phyloP scores from a whole-genome alignment of 2,113 vertebrate species.

The Lagopus leucura region DNA sequence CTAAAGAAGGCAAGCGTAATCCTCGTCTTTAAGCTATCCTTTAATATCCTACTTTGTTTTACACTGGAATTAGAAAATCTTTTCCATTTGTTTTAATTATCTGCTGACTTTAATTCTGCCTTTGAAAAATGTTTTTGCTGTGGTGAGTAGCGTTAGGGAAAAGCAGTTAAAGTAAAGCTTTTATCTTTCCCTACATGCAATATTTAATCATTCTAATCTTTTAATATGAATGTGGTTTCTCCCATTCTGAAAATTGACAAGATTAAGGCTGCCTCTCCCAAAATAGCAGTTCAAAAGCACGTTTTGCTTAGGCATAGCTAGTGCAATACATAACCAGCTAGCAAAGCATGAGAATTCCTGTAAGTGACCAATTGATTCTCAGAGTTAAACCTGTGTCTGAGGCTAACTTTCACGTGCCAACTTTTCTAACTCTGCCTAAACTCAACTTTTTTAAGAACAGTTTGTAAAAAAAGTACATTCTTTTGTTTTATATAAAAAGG shows the following conservation, averaged over 20 bases:
- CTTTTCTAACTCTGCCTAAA: constrained; percentile 25
- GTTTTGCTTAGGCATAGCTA: not conserved
- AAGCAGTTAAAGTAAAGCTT: constrained; percentile 44
- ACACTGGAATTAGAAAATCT: constrained; percentile 51
- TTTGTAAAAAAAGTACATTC: constrained; percentile 38
- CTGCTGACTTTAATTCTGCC: constrained; percentile 44
- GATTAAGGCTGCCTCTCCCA: constrained; percentile 34
- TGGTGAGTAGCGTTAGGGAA: constrained; percentile 39
- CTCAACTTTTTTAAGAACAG: constrained; percentile 46
- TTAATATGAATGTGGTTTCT: constrained; percentile 53
- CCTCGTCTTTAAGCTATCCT: constrained; percentile 37
- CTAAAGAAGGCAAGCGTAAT: not conserved
- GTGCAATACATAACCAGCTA: not conserved
- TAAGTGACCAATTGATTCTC: constrained; percentile 22
- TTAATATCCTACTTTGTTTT: constrained; percentile 50
- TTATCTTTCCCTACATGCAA: constrained; percentile 44
- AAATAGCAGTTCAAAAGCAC: not conserved
- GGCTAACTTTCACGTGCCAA: constrained; percentile 36
- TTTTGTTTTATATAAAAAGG: constrained; percentile 59
- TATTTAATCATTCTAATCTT: constrained; percentile 65
- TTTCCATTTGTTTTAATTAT: constrained; percentile 59
- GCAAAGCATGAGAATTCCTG: constrained; percentile 32
- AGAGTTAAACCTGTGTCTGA: constrained; percentile 26
- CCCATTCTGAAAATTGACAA: constrained; percentile 54
- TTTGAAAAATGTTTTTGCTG: constrained; percentile 62